Evolutionary conservation across 2,888 invertebrate species (phyloP).

Genomic region (Monochamus alternatus): DNA sequence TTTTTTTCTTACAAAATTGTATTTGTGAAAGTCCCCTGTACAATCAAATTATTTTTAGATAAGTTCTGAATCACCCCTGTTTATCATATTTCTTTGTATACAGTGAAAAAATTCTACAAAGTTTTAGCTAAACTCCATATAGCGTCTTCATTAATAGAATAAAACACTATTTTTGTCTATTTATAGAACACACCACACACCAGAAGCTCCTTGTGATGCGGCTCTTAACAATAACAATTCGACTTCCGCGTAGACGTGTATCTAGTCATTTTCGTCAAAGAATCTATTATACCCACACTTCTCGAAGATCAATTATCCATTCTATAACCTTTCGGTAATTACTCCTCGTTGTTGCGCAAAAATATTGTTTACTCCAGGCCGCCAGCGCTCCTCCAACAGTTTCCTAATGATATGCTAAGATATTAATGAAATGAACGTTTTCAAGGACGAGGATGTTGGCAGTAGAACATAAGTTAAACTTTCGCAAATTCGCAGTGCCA

Average conservation of each 20-base stretch:
- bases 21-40: no score
- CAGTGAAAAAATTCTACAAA: no score
- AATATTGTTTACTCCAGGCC: not conserved
- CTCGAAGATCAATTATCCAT: slow-evolving; percentile 5
- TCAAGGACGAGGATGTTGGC: slow-evolving; percentile 25
- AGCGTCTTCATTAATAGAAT: no score
- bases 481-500: slow-evolving; percentile 1
- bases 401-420: not conserved
- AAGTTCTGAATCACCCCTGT: not conserved
- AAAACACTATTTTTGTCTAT: no score
- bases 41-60: no score
- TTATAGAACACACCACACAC: not conserved
- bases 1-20: no score
- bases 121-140: no score
- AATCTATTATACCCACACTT: slow-evolving; percentile 6
- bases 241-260: not conserved
- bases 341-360: slow-evolving; percentile 5
- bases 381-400: not conserved
- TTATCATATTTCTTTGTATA: not conserved
- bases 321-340: not conserved
- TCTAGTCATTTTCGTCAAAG: not conserved
- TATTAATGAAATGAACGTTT: slow-evolving; percentile 16
- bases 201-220: slow-evolving; percentile 4
- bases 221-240: slow-evolving; percentile 1
- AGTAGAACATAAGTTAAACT: not conserved